Evolutionary conservation across 2,888 invertebrate species (phyloP), one percentile per base, ranked within the genome.

Genomic region (Pediacus dermestoides): DNA sequence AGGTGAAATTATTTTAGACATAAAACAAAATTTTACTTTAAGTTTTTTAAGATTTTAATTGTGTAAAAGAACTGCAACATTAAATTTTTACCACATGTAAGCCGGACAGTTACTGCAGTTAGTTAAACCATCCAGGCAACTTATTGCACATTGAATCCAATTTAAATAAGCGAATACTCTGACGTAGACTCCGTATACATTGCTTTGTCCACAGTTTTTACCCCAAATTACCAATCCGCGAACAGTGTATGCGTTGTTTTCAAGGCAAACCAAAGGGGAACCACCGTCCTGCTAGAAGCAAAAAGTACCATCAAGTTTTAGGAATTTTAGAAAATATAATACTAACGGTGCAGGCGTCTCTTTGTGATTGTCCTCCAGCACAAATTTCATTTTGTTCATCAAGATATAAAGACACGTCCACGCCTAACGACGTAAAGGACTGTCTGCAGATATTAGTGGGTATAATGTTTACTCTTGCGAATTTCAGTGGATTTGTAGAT

Each of bases 161-260:
- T 37, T 36, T 27, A 39, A 39, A 48, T 80, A 79, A 13, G 74
- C 78, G 3, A 78, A 78, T 1, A 89, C 74, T 57, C 85, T 86
- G 13, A 85, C 82, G 59, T 89, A 89, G 11, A 85, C 87, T 0
- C 82, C 89, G 1, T 87, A 84, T 3, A 88, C 77, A 39, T 80
- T 80, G 1, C 77, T 66, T 46, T 70, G 72, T 0, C 84, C 89
- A 50, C 85, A 85, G 30, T 81, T 81, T 21, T 85, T 78, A 0
- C 85, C 85, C 85, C 85, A 85, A 13, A 82, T 70, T 1, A 85
- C 85, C 44, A 86, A 64, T 0, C 86, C 85, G 4, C 77, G 78
- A 1, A 83, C 72, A 36, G 73, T 71, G 74, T 77, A 82, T 14
- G 48, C 18, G 30, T n/a, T n/a, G n/a, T n/a, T n/a, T n/a, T 43